phyloP scores from a whole-genome alignment of 2,113 vertebrate genomes.

The Ramphastos sulfuratus region DNA sequence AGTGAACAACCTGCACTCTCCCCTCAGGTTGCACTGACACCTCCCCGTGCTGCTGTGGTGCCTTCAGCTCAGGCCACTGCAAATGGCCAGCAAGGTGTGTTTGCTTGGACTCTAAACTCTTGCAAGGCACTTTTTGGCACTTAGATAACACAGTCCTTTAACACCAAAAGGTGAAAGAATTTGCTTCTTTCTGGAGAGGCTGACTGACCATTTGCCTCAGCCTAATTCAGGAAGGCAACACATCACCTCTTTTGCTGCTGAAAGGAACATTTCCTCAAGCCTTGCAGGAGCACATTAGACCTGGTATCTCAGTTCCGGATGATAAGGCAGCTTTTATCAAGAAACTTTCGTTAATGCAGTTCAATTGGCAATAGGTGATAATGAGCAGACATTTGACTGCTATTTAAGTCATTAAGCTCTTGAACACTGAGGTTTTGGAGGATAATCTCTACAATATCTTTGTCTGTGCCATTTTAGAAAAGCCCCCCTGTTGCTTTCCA shows the following conservation, averaged over 20 bases:
- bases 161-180: background rate
- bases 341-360: constrained; percentile 22
- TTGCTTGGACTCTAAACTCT: background rate
- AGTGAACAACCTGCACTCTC: background rate
- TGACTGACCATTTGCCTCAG: background rate
- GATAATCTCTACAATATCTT: background rate
- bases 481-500: background rate
- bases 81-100: background rate
- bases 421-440: background rate
- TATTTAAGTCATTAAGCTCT: constrained; percentile 24
- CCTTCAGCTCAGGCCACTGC: background rate
- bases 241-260: background rate
- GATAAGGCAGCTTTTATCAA: constrained; percentile 55
- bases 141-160: background rate
- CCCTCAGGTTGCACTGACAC: background rate
- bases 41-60: background rate
- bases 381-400: background rate
- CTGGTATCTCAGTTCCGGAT: background rate
- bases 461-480: background rate
- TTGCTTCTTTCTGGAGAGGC: background rate
- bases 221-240: background rate
- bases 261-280: background rate
- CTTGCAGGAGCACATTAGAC: background rate
- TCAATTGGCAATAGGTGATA: background rate
- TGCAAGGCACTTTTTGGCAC: background rate